Conservation (phyloP, 2,797 vertebrate species). For the Catostomus latipinnis region DNA sequence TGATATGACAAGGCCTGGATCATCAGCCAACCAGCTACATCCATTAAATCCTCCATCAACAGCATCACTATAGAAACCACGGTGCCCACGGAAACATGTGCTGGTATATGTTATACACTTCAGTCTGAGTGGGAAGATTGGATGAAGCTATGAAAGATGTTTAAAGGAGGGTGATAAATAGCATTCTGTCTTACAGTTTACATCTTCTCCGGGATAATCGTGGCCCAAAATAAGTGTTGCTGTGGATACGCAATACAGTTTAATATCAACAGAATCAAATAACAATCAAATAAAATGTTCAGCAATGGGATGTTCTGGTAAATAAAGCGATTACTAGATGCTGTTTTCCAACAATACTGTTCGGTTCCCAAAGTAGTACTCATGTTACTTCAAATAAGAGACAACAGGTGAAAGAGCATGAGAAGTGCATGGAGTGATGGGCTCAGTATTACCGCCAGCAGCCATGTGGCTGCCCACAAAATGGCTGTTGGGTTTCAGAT, state of each 20-base stretch:
- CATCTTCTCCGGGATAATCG: not conserved
- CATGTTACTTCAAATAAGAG: conserved; percentile 40
- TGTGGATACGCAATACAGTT: not conserved
- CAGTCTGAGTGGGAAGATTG: conserved; percentile 37
- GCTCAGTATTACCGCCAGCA: conserved; percentile 24
- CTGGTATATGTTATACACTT: conserved; percentile 34
- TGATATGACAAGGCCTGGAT: conserved; percentile 2
- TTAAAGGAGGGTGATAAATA: conserved; percentile 20
- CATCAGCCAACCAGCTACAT: conserved; percentile 18
- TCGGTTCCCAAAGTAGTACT: conserved; percentile 12
- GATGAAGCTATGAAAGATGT: conserved; percentile 1
- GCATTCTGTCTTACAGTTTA: conserved; percentile 7
- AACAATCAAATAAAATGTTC: conserved; percentile 17
- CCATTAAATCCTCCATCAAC: conserved; percentile 23
- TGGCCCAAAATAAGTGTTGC: not conserved
- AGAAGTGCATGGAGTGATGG: conserved; percentile 15
- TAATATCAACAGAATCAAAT: not conserved
- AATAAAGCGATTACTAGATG: not conserved
- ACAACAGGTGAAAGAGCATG: conserved; percentile 22
- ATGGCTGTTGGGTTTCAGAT: conserved; percentile 42
- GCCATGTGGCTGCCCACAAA: conserved; percentile 27
- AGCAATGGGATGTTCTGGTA: conserved; percentile 6
- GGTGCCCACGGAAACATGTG: conserved; percentile 24
- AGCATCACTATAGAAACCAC: conserved; percentile 46
- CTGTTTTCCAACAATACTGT: conserved; percentile 16